These are phyloP conservation scores for Lutraria lutraria DNA, from an alignment of 2,888 invertebrate species.

Conservation along the genomic window DNA sequence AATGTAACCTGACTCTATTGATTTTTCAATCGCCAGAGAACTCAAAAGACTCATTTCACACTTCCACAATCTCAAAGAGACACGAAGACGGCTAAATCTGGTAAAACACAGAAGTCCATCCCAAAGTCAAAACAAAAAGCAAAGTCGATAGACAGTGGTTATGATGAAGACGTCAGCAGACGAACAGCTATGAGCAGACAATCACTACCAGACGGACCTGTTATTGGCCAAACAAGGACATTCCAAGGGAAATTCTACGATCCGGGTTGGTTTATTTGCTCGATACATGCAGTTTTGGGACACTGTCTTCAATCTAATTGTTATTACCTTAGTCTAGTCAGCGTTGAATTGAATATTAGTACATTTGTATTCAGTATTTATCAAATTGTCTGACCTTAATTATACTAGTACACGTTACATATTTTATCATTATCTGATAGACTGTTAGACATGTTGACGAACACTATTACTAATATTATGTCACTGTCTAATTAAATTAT, in stretches of 20 bases:
- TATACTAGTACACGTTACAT: too few species aligned
- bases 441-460: too few species aligned
- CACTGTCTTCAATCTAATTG: too few species aligned
- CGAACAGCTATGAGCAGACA: conserved; percentile 56
- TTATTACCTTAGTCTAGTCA: too few species aligned
- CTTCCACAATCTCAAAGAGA: conserved; percentile 48
- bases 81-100: conserved; percentile 51
- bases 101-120: conserved; percentile 36
- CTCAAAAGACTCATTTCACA: conserved; percentile 59
- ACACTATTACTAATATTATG: too few species aligned
- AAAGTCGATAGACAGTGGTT: conserved; percentile 50
- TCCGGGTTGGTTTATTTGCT: conserved; percentile 47
- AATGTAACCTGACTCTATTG: too few species aligned
- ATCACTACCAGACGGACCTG: conserved; percentile 62
- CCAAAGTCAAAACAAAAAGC: conserved; percentile 35
- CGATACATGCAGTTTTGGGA: too few species aligned
- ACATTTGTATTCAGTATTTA: too few species aligned
- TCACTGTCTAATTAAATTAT: too few species aligned
- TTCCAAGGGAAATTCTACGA: conserved; percentile 67
- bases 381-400: too few species aligned
- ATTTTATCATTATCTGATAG: too few species aligned
- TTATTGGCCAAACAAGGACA: conserved; percentile 53
- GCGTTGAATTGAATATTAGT: too few species aligned
- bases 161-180: conserved; percentile 48
- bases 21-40: conserved; percentile 35